Evolutionary conservation across 2,888 invertebrate genomes (phyloP).

Genomic region (Zygaena filipendulae): DNA sequence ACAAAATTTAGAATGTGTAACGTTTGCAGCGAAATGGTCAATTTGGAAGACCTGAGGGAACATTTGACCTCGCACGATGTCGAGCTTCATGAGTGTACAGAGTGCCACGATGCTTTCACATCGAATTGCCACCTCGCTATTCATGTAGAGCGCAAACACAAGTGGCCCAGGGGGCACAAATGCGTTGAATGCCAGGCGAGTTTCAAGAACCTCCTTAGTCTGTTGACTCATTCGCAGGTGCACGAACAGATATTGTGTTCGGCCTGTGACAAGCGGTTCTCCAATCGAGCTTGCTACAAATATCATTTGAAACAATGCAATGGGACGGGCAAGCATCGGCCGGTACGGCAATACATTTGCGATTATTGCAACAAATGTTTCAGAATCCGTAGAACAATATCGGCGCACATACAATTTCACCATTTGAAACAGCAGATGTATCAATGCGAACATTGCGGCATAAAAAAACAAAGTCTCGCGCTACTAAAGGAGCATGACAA

Average conservation of each 20-base stretch:
- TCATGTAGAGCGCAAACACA: too few species aligned
- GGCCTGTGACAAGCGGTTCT: conserved; percentile 24
- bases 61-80: too few species aligned
- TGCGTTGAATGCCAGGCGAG: conserved; percentile 28
- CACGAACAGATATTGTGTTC: conserved; percentile 24
- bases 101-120: too few species aligned
- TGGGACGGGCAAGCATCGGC: too few species aligned
- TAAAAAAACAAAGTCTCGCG: conserved; percentile 21
- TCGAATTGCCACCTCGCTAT: too few species aligned
- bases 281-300: conserved; percentile 25
- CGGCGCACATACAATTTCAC: conserved; percentile 22
- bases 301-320: conserved; percentile 23
- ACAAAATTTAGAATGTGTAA: too few species aligned
- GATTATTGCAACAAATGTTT: conserved; percentile 31
- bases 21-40: too few species aligned
- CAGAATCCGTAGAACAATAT: conserved; percentile 20
- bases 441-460: conserved; percentile 35
- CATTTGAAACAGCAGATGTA: conserved; percentile 21
- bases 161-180: too few species aligned
- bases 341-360: too few species aligned
- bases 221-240: conserved; percentile 22
- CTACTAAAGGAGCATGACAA: conserved; percentile 31
- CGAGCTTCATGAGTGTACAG: too few species aligned
- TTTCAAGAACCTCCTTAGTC: conserved; percentile 17
- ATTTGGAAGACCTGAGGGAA: too few species aligned